phyloP scores from a whole-genome alignment of 2,888 invertebrate species.

The Drosophila niveifrons region DNA sequence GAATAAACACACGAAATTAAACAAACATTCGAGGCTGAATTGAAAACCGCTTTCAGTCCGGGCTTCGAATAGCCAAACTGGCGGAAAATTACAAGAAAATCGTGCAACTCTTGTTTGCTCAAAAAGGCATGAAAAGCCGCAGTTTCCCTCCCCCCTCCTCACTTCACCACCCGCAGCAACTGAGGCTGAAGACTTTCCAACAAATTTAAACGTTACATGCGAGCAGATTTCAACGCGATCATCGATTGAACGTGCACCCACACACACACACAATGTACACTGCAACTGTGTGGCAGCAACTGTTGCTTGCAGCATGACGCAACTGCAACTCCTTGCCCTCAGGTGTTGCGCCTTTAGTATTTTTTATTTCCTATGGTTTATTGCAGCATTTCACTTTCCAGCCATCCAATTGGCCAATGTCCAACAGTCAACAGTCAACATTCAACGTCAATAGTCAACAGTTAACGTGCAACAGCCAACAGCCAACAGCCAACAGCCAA shows the following conservation, averaged over 20 bases:
- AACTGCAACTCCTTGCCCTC: constrained; percentile 79
- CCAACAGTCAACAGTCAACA: constrained; percentile 22
- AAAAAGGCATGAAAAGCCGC: constrained; percentile 65
- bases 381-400: constrained; percentile 74
- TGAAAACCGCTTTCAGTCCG: constrained; percentile 26
- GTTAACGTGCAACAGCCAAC: constrained; percentile 20
- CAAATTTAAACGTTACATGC: constrained; percentile 82
- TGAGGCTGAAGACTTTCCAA: constrained; percentile 68
- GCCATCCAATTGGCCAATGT: constrained; percentile 60
- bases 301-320: constrained; percentile 57
- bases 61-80: constrained; percentile 58
- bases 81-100: constrained; percentile 84
- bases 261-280: constrained; percentile 49
- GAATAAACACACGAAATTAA: constrained; percentile 78
- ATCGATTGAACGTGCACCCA: constrained; percentile 75
- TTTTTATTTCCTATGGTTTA: background rate
- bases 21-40: constrained; percentile 70
- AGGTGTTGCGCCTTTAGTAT: constrained; percentile 71
- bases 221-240: constrained; percentile 81
- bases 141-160: background rate
- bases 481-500: constrained; percentile 21
- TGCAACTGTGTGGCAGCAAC: constrained; percentile 16
- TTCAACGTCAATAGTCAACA: constrained; percentile 6
- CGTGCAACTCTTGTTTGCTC: constrained; percentile 82
- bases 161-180: constrained; percentile 4